Percentiles rank a stretch among this genome's conserved stretches.
Evolutionary conservation across 2,113 vertebrate species (phyloP).

Genomic region (Nipponia nippon): DNA sequence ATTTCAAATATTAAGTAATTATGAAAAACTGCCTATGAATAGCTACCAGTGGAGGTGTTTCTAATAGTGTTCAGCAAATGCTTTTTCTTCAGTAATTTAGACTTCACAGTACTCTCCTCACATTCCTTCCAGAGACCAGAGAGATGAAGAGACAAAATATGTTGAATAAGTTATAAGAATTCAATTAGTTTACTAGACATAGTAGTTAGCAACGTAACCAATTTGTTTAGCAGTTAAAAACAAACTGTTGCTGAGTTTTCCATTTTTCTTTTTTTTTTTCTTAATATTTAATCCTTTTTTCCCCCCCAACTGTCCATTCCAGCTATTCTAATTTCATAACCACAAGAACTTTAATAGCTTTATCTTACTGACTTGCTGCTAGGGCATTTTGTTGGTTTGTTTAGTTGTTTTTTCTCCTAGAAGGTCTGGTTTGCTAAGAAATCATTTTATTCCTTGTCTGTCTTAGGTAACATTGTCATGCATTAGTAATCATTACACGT

Average conservation of each 20-base stretch:
- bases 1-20: background rate
- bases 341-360: background rate
- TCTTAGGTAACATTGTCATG: background rate
- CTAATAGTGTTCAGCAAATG: background rate
- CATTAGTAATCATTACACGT: background rate
- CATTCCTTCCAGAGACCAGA: background rate
- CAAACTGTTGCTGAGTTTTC: background rate
- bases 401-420: background rate
- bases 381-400: background rate
- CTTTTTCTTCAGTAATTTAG: background rate
- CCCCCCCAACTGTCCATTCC: accelerated
- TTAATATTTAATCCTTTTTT: background rate
- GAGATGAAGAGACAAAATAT: background rate
- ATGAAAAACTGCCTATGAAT: background rate
- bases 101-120: background rate
- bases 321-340: background rate
- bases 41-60: background rate
- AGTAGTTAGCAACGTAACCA: background rate
- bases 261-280: background rate
- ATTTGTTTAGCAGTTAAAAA: background rate
- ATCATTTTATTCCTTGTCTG: background rate
- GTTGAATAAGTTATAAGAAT: background rate
- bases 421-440: background rate
- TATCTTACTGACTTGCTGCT: background rate
- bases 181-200: background rate